Conservation (phyloP, 2,797 vertebrate species). For the Acropternis orthonyx region DNA sequence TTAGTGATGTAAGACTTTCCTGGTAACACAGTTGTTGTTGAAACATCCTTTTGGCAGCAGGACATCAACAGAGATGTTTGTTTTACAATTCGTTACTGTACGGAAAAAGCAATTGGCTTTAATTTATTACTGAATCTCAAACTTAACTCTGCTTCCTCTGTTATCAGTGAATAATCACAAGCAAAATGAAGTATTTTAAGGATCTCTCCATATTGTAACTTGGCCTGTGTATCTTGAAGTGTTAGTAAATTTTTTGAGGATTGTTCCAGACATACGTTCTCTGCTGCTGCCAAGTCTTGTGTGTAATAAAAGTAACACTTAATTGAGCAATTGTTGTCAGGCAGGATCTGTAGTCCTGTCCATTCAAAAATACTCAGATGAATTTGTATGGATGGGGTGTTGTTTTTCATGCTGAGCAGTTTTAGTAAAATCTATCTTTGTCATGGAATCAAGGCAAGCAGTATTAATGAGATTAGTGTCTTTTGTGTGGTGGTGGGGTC, state of each 20-base stretch:
- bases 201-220: slow-evolving; percentile 50
- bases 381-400: neutral
- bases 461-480: neutral
- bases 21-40: slow-evolving; percentile 32
- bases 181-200: slow-evolving; percentile 50
- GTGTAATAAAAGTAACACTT: slow-evolving; percentile 56
- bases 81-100: neutral
- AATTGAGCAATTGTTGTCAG: slow-evolving; percentile 63
- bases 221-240: slow-evolving; percentile 48
- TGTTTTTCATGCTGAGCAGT: neutral
- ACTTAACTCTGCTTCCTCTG: neutral
- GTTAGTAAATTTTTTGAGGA: slow-evolving; percentile 43
- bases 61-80: neutral
- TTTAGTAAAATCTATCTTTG: neutral
- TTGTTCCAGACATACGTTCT: slow-evolving; percentile 50
- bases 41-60: slow-evolving; percentile 46
- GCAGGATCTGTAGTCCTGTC: slow-evolving; percentile 35
- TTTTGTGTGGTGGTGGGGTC: neutral
- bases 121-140: neutral
- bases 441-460: neutral
- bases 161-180: slow-evolving; percentile 48
- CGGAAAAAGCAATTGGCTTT: neutral
- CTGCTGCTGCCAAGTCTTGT: slow-evolving; percentile 46
- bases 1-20: neutral
- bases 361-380: slow-evolving; percentile 37